Evolutionary conservation across 2,888 invertebrate species (phyloP).

Genomic region (Hirudinaria manillensis): DNA sequence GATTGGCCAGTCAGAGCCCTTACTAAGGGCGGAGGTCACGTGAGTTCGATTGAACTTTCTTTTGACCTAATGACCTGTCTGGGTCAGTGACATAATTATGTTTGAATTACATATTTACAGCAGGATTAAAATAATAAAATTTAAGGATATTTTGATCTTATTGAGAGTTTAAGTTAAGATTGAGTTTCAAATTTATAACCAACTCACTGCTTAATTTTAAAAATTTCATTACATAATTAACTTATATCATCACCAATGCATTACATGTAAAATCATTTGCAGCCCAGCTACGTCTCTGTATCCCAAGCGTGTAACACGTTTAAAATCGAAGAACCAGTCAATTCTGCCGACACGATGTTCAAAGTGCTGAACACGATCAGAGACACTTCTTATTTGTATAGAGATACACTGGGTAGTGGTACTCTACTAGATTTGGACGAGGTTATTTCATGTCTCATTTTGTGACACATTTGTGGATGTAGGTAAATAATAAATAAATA

Average conservation of each 20-base stretch:
- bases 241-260: too few species aligned
- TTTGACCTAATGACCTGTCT: not conserved
- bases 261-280: slow-evolving; percentile 10
- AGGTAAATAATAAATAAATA: too few species aligned
- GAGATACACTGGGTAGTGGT: slow-evolving; percentile 63
- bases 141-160: too few species aligned
- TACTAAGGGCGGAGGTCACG: slow-evolving; percentile 36
- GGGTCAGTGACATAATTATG: too few species aligned
- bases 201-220: too few species aligned
- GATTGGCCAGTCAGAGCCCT: slow-evolving; percentile 39
- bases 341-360: slow-evolving; percentile 84
- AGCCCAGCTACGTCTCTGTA: slow-evolving; percentile 60
- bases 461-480: not conserved
- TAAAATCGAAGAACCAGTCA: slow-evolving; percentile 86
- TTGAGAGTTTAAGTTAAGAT: too few species aligned
- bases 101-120: too few species aligned
- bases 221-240: too few species aligned
- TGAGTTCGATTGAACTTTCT: not conserved
- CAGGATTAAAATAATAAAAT: too few species aligned
- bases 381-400: slow-evolving; percentile 80
- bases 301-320: slow-evolving; percentile 82
- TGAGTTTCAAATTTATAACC: too few species aligned
- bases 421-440: slow-evolving; percentile 39
- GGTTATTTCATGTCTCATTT: slow-evolving; percentile 27
- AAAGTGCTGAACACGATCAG: slow-evolving; percentile 89